These are phyloP conservation scores for Brachionichthys hirsutus DNA, from an alignment of 2,113 vertebrate species.

Conservation along the genomic window DNA sequence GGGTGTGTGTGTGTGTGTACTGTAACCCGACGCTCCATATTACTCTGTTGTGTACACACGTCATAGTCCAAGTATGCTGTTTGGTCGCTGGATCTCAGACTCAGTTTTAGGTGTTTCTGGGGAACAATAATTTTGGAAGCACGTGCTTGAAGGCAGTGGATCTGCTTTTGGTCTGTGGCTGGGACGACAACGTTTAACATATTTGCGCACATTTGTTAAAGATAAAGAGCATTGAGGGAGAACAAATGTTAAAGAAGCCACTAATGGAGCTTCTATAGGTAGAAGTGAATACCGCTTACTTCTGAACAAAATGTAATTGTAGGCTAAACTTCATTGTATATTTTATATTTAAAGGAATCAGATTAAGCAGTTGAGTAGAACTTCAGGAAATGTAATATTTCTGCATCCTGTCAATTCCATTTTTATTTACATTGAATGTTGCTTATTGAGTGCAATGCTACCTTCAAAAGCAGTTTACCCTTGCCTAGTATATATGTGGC, in stretches of 20 bases:
- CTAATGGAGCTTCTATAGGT: too few species aligned
- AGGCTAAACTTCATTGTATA: too few species aligned
- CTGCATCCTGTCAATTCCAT: not conserved
- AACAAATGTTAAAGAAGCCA: too few species aligned
- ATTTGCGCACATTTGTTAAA: too few species aligned
- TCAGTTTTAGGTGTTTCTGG: not conserved
- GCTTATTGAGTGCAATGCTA: not conserved
- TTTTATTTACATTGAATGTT: not conserved
- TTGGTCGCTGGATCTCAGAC: not conserved
- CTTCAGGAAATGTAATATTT: not conserved
- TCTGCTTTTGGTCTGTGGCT: slow-evolving; percentile 27
- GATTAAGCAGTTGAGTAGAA: not conserved
- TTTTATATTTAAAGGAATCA: too few species aligned
- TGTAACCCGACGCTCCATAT: slow-evolving; percentile 26
- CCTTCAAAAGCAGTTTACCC: too few species aligned
- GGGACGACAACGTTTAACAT: not conserved
- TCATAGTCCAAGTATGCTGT: slow-evolving; percentile 18
- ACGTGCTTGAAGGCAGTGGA: not conserved
- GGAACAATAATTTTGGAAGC: not conserved
- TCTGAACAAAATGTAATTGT: too few species aligned
- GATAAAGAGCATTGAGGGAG: too few species aligned
- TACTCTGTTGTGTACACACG: slow-evolving; percentile 1
- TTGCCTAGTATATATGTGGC: not conserved
- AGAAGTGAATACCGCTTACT: too few species aligned
- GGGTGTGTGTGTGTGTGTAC: slow-evolving; percentile 23